These are phyloP conservation scores for Donacobius atricapilla DNA, from an alignment of 2,113 vertebrate species.

Conservation along the genomic window DNA sequence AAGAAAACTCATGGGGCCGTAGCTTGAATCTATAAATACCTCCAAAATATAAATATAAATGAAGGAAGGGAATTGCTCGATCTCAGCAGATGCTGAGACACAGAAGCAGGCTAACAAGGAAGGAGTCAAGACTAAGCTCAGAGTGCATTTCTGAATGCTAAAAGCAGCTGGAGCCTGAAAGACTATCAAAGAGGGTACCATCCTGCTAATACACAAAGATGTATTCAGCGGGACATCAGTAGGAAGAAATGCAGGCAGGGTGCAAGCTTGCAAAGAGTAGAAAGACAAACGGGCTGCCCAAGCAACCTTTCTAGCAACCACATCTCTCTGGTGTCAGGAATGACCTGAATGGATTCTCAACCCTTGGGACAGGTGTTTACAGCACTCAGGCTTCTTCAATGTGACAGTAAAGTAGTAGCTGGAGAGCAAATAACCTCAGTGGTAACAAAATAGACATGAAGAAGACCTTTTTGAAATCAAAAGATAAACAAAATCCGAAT, in stretches of 20 bases:
- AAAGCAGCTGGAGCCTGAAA: background rate
- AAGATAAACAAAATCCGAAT: background rate
- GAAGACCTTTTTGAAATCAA: background rate
- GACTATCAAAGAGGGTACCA: background rate
- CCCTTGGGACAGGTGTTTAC: background rate
- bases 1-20: background rate
- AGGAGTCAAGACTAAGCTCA: background rate
- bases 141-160: background rate
- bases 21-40: conserved; percentile 16
- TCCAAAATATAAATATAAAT: conserved; percentile 23
- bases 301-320: background rate
- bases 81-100: background rate
- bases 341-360: background rate
- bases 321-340: background rate
- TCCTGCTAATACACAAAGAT: background rate
- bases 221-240: background rate
- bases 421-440: background rate
- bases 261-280: background rate
- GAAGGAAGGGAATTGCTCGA: background rate
- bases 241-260: background rate
- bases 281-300: background rate
- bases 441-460: background rate
- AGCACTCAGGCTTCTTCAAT: background rate
- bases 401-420: background rate
- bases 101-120: background rate